Evolutionary conservation across 2,888 invertebrate genomes (phyloP).

Genomic region (Dione vanillae): DNA sequence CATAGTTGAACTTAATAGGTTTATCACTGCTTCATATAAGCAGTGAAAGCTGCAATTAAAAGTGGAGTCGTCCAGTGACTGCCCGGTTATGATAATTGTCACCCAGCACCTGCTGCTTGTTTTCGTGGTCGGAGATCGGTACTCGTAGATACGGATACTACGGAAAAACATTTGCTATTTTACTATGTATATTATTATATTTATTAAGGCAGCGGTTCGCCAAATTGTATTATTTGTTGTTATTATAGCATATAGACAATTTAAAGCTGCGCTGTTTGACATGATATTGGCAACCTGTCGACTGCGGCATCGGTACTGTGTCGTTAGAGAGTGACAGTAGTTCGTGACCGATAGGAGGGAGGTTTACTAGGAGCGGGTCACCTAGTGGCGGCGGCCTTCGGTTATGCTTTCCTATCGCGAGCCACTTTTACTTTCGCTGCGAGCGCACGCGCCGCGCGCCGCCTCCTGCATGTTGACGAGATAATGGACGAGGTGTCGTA

Average conservation of each 20-base stretch:
- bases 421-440: constrained; percentile 32
- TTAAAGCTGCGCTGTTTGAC: too few species aligned
- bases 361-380: constrained; percentile 14
- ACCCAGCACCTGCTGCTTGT: background rate
- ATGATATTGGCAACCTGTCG: background rate
- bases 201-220: background rate
- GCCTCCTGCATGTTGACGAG: constrained; percentile 24
- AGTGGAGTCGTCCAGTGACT: background rate
- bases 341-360: background rate
- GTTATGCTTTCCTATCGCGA: constrained; percentile 11
- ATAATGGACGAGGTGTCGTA: background rate
- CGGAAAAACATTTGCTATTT: constrained; percentile 5
- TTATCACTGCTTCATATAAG: background rate
- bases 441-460: constrained; percentile 1
- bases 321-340: background rate
- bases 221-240: background rate
- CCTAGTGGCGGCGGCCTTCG: constrained; percentile 26
- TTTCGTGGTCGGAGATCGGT: background rate
- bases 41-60: constrained; percentile 18
- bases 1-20: background rate
- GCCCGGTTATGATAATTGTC: constrained; percentile 30
- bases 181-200: background rate
- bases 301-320: background rate
- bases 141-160: too few species aligned
- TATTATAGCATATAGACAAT: background rate